These are phyloP conservation scores for Propithecus perrieri DNA, from an alignment of 2,797 vertebrate genomes.

Conservation along the genomic window DNA sequence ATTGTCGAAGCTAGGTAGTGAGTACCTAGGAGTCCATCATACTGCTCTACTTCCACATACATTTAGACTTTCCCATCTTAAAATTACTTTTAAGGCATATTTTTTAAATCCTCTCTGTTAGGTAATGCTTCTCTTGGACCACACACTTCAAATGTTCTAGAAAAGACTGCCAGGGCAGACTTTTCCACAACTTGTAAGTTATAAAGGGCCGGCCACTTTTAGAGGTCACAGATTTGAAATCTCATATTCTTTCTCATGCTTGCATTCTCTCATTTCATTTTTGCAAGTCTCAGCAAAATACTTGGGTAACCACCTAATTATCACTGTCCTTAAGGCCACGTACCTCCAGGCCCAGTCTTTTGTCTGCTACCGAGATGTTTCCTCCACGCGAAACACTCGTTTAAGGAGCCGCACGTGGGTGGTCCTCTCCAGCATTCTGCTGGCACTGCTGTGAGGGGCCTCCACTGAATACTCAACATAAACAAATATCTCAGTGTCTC, in stretches of 20 bases:
- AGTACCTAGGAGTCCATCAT: no score
- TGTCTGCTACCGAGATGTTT: neutral
- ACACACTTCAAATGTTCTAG: neutral
- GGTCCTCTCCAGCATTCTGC: neutral
- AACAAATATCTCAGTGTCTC: neutral
- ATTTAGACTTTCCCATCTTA: neutral
- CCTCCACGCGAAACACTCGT: neutral
- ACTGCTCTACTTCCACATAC: neutral
- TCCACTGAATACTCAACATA: neutral
- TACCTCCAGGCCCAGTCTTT: neutral
- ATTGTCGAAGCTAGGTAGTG: neutral
- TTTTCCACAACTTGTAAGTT: neutral
- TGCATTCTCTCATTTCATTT: neutral
- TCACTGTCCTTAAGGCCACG: neutral
- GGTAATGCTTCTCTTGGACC: neutral
- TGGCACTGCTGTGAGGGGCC: rapidly evolving
- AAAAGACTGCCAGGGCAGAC: neutral
- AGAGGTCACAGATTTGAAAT: neutral
- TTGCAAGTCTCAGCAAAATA: neutral
- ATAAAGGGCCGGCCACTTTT: neutral
- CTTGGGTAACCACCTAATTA: neutral
- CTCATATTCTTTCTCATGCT: neutral
- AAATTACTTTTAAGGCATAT: neutral
- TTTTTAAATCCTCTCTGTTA: neutral
- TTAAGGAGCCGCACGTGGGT: neutral